Evolutionary conservation across 1,140 invertebrate species (phyloP).

Genomic region (Chymomyza costata): DNA sequence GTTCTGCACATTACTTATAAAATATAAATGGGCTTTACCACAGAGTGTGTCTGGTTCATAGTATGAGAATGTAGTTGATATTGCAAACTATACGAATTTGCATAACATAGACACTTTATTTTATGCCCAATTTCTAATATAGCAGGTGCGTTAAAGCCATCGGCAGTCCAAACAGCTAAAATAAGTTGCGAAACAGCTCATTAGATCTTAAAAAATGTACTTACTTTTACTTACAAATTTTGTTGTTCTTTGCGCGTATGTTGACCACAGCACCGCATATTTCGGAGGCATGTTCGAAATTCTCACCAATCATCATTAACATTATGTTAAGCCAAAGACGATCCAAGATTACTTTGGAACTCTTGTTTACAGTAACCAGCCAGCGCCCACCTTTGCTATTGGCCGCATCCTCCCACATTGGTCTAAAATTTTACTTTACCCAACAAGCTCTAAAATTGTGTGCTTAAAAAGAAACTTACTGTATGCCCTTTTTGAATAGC

Average conservation of each 20-base stretch:
- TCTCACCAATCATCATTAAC: constrained; percentile 94
- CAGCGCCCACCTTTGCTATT: constrained; percentile 95
- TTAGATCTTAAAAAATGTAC: constrained; percentile 76
- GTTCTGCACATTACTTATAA: constrained; percentile 22
- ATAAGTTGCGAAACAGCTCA: constrained; percentile 78
- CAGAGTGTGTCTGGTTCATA: constrained; percentile 80
- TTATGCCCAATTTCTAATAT: constrained; percentile 89
- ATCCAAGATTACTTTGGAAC: constrained; percentile 90
- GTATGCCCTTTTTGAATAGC: constrained; percentile 96
- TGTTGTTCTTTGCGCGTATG: constrained; percentile 92
- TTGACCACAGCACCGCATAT: constrained; percentile 98
- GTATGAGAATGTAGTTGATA: constrained; percentile 91
- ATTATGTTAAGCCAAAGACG: constrained; percentile 93
- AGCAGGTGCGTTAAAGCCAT: constrained; percentile 82
- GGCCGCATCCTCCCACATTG: constrained; percentile 98
- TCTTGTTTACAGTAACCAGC: constrained; percentile 92
- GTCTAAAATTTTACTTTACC: no score
- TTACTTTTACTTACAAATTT: constrained; percentile 79
- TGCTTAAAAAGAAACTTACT: constrained; percentile 88
- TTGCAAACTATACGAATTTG: constrained; percentile 77
- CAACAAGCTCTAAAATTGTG: constrained; percentile 86
- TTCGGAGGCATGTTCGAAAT: constrained; percentile 93
- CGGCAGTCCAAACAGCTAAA: constrained; percentile 56
- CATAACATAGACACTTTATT: constrained; percentile 86
- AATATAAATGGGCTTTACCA: constrained; percentile 52